A percentile compares a stretch with the other conserved stretches of the same genome.
phyloP scores from a whole-genome alignment of 2,797 vertebrate genomes.

The Gadopsis marmoratus region DNA sequence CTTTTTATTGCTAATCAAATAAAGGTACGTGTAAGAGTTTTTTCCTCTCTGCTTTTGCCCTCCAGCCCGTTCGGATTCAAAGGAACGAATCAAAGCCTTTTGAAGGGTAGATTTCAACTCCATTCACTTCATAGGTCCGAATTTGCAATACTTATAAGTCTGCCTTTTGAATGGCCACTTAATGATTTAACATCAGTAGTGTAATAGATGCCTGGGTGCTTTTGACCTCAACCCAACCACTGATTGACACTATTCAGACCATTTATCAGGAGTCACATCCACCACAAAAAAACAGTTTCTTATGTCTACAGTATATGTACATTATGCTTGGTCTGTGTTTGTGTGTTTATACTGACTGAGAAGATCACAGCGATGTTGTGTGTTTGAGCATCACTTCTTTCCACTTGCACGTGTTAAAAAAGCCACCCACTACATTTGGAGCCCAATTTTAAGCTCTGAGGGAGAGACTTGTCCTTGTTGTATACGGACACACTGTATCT shows the following conservation, averaged over 20 bases:
- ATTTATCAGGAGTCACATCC: neutral
- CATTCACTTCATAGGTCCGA: slow-evolving; percentile 43
- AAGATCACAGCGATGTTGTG: neutral
- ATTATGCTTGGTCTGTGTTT: slow-evolving; percentile 4
- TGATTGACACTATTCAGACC: slow-evolving; percentile 1
- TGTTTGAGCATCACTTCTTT: slow-evolving; percentile 12
- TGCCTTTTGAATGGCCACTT: slow-evolving; percentile 46
- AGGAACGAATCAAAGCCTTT: slow-evolving; percentile 64
- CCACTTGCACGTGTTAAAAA: slow-evolving; percentile 18
- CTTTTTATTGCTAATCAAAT: slow-evolving; percentile 85
- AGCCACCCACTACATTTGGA: slow-evolving; percentile 22
- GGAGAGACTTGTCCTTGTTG: slow-evolving; percentile 5
- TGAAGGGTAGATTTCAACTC: slow-evolving; percentile 69
- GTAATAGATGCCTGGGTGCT: neutral
- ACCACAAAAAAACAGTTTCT: neutral
- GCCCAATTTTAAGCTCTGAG: slow-evolving; percentile 37
- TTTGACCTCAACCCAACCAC: slow-evolving; percentile 19
- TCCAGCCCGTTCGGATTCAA: slow-evolving; percentile 50
- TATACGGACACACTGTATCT: slow-evolving; percentile 30
- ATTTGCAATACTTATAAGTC: slow-evolving; percentile 37
- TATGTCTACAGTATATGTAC: neutral
- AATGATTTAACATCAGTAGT: slow-evolving; percentile 44
- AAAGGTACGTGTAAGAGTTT: slow-evolving; percentile 82
- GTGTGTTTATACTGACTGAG: slow-evolving; percentile 1
- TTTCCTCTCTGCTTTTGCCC: slow-evolving; percentile 42